Conservation (phyloP, 2,888 invertebrate species). For the Drosophila mercatorum region DNA sequence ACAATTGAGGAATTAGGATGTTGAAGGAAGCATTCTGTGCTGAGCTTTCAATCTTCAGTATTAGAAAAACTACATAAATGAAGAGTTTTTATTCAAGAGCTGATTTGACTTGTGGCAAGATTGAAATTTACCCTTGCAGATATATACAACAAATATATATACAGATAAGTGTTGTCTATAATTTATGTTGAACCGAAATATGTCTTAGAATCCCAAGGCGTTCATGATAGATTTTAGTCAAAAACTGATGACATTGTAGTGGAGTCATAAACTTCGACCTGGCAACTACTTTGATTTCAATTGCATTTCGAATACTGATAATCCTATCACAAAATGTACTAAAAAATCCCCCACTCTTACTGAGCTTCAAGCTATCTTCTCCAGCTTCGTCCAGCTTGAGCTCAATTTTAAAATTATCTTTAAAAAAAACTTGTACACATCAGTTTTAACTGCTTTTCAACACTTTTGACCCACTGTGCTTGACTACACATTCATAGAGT, state of each 20-base stretch:
- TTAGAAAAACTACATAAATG: no score
- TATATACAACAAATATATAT: no score
- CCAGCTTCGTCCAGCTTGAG: background rate
- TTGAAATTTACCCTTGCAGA: no score
- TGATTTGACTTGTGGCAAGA: no score
- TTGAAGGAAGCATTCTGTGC: background rate
- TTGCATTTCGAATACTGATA: background rate
- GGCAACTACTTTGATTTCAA: background rate
- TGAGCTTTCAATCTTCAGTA: background rate
- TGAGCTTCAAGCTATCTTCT: background rate
- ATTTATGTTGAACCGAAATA: no score
- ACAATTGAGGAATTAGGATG: background rate
- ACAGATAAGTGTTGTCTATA: no score
- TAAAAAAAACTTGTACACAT: background rate
- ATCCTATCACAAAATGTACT: background rate
- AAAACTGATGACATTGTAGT: background rate
- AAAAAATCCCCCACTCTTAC: background rate
- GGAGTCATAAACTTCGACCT: no score
- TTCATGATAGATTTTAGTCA: background rate
- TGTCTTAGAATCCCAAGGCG: no score
- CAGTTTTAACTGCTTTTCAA: background rate
- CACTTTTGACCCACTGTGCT: slow-evolving; percentile 35
- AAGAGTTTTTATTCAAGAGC: no score
- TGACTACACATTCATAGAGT: slow-evolving; percentile 16
- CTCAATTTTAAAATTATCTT: background rate